Percentiles rank a stretch among this genome's conserved stretches.
Conservation (phyloP, 2,888 invertebrate species). For the Margaritifera margaritifera region DNA sequence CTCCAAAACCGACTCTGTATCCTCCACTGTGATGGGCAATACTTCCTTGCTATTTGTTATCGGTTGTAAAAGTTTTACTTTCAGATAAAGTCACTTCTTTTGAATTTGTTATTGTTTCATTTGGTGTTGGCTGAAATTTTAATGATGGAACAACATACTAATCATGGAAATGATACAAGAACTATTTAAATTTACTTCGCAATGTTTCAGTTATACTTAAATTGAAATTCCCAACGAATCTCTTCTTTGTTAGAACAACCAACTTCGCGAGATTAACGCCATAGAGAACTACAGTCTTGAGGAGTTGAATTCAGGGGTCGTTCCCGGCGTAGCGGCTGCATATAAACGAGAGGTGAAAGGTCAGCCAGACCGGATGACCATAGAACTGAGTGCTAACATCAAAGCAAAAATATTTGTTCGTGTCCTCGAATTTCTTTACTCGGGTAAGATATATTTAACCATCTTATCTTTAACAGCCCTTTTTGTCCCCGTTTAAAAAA, state of each 20-base stretch:
- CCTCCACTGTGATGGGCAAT: no score
- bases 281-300: constrained; percentile 44
- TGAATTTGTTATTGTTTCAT: no score
- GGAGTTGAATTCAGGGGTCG: constrained; percentile 56
- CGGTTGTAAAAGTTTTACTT: no score
- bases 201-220: background rate
- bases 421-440: constrained; percentile 66
- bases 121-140: no score
- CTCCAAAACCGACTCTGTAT: no score
- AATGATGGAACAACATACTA: no score
- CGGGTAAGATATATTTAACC: constrained; percentile 49
- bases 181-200: background rate
- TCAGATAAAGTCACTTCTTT: no score
- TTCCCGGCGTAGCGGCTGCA: constrained; percentile 52
- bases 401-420: constrained; percentile 56
- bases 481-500: background rate
- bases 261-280: constrained; percentile 43
- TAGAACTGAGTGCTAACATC: constrained; percentile 60
- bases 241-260: constrained; percentile 43
- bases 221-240: background rate
- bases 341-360: constrained; percentile 22
- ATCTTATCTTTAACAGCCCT: background rate
- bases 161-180: no score
- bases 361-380: constrained; percentile 29
- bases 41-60: no score